Conservation (phyloP, 2,888 invertebrate species). For the Hyposoter dolosus region DNA sequence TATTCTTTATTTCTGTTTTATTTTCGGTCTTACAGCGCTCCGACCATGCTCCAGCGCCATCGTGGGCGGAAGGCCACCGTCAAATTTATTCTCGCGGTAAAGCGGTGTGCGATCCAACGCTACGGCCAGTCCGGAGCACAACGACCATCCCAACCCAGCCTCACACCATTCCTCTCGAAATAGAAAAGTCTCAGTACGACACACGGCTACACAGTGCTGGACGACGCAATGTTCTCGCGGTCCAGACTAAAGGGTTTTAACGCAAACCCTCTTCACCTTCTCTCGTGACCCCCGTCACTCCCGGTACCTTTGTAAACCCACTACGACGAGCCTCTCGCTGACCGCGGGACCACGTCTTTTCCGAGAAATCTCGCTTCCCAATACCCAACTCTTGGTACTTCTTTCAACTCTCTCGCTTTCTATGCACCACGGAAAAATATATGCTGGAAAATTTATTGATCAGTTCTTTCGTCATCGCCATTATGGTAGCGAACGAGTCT, state of each 20-base stretch:
- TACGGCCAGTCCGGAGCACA: slow-evolving; percentile 20
- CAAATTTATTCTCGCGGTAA: slow-evolving; percentile 81
- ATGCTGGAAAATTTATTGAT: slow-evolving; percentile 40
- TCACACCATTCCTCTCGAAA: slow-evolving; percentile 70
- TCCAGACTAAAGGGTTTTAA: slow-evolving; percentile 83
- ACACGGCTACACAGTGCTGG: slow-evolving; percentile 41
- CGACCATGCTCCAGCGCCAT: slow-evolving; percentile 60
- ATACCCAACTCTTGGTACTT: slow-evolving; percentile 25
- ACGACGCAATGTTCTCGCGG: slow-evolving; percentile 75
- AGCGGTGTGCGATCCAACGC: slow-evolving; percentile 77
- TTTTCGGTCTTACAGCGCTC: slow-evolving; percentile 77
- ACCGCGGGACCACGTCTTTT: slow-evolving; percentile 65
- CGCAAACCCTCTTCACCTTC: slow-evolving; percentile 71
- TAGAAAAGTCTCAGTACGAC: slow-evolving; percentile 62
- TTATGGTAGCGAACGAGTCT: neutral
- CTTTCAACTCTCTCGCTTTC: slow-evolving; percentile 9
- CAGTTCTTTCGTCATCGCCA: slow-evolving; percentile 11
- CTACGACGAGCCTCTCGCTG: slow-evolving; percentile 55
- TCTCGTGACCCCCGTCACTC: slow-evolving; percentile 27
- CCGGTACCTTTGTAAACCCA: slow-evolving; percentile 64
- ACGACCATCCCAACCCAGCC: slow-evolving; percentile 4
- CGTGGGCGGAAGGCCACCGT: slow-evolving; percentile 75
- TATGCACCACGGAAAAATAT: slow-evolving; percentile 31
- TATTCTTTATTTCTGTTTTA: slow-evolving; percentile 71
- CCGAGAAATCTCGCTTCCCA: slow-evolving; percentile 33